phyloP scores from a whole-genome alignment of 2,797 vertebrate species.

The Coccyzus lansbergi region DNA sequence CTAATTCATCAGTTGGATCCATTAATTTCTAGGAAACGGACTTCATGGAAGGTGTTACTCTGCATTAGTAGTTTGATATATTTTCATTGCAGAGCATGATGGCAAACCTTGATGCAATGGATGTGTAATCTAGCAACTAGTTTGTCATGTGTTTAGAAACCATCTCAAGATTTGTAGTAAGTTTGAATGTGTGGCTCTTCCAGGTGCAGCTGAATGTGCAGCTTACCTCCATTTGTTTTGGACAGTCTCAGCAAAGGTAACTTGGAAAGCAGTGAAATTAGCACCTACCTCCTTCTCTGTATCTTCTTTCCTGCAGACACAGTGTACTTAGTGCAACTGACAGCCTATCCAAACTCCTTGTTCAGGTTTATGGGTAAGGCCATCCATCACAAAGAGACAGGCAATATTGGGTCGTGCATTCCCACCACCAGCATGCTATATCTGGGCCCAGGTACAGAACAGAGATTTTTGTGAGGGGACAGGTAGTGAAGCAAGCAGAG shows the following conservation, averaged over 20 bases:
- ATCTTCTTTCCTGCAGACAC: not conserved
- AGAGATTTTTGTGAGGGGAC: not conserved
- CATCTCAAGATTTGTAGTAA: not conserved
- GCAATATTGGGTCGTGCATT: rapidly evolving
- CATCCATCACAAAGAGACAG: not conserved
- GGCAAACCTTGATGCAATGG: not conserved
- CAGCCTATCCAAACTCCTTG: not conserved
- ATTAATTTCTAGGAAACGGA: not conserved
- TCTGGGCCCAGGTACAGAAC: not conserved
- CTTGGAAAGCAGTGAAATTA: not conserved
- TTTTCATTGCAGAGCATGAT: not conserved
- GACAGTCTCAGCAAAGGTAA: not conserved
- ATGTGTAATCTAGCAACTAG: not conserved
- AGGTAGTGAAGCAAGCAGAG: not conserved
- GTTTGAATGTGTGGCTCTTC: not conserved
- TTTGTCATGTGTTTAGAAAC: not conserved
- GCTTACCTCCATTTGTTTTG: not conserved
- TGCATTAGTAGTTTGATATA: not conserved
- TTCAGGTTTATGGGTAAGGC: not conserved
- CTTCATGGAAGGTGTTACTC: not conserved
- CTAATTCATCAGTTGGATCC: not conserved
- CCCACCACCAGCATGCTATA: not conserved
- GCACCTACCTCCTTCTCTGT: not conserved
- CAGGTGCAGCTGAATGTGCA: not conserved
- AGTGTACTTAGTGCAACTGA: not conserved